Percentiles rank a stretch among this genome's conserved stretches.
Evolutionary conservation across 2,888 invertebrate species (phyloP).

Genomic region (Leucozona laternaria): DNA sequence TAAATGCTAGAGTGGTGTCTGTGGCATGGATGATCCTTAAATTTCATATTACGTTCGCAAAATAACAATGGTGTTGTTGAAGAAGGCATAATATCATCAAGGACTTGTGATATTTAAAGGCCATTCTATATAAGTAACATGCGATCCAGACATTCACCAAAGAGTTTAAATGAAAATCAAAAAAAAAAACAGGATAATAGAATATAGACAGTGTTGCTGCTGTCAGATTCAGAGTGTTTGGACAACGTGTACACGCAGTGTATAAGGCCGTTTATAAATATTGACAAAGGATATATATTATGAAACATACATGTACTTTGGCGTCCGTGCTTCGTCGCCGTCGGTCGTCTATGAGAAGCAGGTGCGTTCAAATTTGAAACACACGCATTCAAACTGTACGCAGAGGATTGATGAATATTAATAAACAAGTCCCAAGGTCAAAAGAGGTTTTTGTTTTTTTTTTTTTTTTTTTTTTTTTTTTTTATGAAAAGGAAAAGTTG

Average conservation of each 20-base stretch:
- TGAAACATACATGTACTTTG: neutral
- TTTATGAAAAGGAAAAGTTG: neutral
- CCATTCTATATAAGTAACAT: conserved; percentile 44
- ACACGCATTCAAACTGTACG: conserved; percentile 17
- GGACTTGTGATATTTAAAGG: conserved; percentile 55
- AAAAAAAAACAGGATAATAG: conserved; percentile 20
- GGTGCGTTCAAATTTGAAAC: conserved; percentile 44
- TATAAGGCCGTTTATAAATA: conserved; percentile 61
- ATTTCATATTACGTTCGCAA: conserved; percentile 54
- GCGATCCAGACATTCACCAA: conserved; percentile 45
- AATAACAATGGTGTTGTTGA: conserved; percentile 29
- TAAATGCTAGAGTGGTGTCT: conserved; percentile 64
- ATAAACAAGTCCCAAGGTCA: conserved; percentile 39
- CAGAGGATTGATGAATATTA: conserved; percentile 32
- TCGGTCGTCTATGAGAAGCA: conserved; percentile 8
- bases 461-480: neutral
- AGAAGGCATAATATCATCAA: conserved; percentile 25
- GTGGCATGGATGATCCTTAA: conserved; percentile 70
- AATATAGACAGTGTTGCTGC: conserved; percentile 56
- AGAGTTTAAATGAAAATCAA: conserved; percentile 25
- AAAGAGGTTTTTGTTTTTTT: neutral
- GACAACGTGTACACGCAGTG: conserved; percentile 19
- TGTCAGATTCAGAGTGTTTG: conserved; percentile 42
- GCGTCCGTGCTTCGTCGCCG: no score
- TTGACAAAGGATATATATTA: conserved; percentile 40